phyloP scores from a whole-genome alignment of 2,797 vertebrate genomes.

The Intellagama lesueurii region DNA sequence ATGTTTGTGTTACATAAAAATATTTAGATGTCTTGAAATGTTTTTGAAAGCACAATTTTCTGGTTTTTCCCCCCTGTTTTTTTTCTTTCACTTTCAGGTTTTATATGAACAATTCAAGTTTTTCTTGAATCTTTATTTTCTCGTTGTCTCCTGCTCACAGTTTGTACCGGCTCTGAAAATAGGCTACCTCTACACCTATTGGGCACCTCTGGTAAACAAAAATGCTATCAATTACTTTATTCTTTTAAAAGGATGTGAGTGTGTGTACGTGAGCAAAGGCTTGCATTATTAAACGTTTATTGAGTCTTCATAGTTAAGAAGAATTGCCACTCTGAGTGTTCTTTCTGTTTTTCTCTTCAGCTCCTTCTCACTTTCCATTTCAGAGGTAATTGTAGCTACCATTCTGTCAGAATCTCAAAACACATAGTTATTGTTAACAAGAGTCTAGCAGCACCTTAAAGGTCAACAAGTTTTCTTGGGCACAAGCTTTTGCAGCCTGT shows the following conservation, averaged over 20 bases:
- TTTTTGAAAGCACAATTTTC: conserved; percentile 52
- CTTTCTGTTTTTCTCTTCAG: neutral
- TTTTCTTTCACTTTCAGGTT: conserved; percentile 85
- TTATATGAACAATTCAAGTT: conserved; percentile 99
- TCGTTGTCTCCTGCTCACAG: conserved; percentile 96
- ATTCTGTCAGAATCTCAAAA: neutral
- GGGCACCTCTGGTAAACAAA: conserved; percentile 94
- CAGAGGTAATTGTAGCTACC: neutral
- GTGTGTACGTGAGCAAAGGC: neutral
- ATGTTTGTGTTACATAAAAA: neutral
- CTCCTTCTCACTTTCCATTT: neutral
- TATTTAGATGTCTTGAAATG: neutral
- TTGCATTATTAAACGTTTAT: neutral
- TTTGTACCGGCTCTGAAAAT: conserved; percentile 96
- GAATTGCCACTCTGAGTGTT: neutral
- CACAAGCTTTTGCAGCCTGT: too few relatives aligned
- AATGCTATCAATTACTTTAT: conserved; percentile 42
- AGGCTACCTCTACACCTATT: conserved; percentile 98
- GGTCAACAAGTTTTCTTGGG: too few relatives aligned
- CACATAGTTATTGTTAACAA: too few relatives aligned
- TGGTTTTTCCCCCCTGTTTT: conserved; percentile 43
- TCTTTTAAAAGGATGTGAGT: neutral
- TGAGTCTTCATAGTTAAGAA: neutral
- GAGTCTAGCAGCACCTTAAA: too few relatives aligned
- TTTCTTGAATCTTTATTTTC: conserved; percentile 99